Conservation (phyloP, 1,140 invertebrate genomes). For the Neodiprion lecontei region DNA sequence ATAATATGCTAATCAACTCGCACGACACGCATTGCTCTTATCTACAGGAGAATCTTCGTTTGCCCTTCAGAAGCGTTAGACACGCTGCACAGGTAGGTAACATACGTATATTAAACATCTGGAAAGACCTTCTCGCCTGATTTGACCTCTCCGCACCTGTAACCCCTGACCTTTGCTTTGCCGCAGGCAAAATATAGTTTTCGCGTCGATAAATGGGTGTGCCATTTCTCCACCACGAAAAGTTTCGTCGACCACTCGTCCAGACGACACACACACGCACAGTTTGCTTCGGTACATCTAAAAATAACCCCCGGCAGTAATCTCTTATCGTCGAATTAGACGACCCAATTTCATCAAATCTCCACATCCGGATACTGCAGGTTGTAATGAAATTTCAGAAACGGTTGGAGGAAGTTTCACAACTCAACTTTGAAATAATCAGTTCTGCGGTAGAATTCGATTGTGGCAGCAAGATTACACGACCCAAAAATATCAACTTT, state of each 20-base stretch:
- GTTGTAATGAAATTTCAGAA: too few relatives aligned
- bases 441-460: too few relatives aligned
- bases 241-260: background rate
- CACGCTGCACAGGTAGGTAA: too few relatives aligned
- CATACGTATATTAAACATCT: background rate
- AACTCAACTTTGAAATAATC: too few relatives aligned
- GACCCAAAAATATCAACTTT: too few relatives aligned
- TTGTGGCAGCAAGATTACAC: too few relatives aligned
- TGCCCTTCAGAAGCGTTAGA: too few relatives aligned
- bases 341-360: background rate
- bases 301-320: background rate
- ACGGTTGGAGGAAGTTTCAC: too few relatives aligned
- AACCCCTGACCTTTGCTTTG: background rate
- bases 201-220: slow-evolving; percentile 1
- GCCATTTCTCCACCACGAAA: background rate
- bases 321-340: background rate
- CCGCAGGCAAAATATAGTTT: slow-evolving; percentile 1
- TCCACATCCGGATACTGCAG: too few relatives aligned
- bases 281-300: background rate
- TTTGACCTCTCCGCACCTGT: slow-evolving; percentile 6
- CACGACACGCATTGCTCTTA: too few relatives aligned
- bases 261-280: background rate
- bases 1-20: too few relatives aligned
- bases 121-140: background rate
- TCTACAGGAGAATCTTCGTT: too few relatives aligned